These are phyloP conservation scores for Eucera pruinosa DNA, from an alignment of 2,888 invertebrate species.

Conservation along the genomic window DNA sequence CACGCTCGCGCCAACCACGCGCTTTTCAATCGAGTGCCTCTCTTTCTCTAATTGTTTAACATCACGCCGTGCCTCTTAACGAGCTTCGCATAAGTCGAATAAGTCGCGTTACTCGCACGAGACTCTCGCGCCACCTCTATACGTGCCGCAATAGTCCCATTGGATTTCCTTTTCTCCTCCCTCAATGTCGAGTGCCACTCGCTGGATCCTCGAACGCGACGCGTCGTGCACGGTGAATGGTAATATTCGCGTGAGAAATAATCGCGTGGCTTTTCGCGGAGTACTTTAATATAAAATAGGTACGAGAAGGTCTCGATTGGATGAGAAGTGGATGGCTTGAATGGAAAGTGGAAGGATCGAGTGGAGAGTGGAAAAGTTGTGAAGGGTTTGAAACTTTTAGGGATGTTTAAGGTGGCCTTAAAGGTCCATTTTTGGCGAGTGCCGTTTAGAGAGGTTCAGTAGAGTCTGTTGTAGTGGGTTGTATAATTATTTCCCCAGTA, in stretches of 20 bases:
- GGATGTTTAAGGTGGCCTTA: not conserved
- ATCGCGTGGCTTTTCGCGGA: not conserved
- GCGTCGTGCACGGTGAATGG: not conserved
- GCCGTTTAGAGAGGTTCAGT: not conserved
- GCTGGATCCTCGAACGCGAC: slow-evolving; percentile 4
- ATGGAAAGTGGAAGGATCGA: too few species aligned
- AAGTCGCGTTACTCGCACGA: slow-evolving; percentile 43
- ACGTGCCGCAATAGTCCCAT: not conserved
- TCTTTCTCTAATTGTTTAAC: slow-evolving; percentile 68
- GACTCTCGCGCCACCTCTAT: slow-evolving; percentile 12
- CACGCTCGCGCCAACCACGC: slow-evolving; percentile 72
- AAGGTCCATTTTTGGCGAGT: not conserved
- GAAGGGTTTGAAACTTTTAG: not conserved
- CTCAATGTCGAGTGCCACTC: slow-evolving; percentile 13
- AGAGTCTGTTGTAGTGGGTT: not conserved
- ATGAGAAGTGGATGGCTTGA: not conserved
- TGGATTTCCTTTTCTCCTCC: slow-evolving; percentile 5
- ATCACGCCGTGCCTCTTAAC: slow-evolving; percentile 51
- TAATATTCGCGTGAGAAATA: slow-evolving; percentile 23
- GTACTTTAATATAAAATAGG: not conserved
- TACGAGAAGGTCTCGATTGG: not conserved
- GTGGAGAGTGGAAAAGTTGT: not conserved
- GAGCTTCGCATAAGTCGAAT: slow-evolving; percentile 49
- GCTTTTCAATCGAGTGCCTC: slow-evolving; percentile 57
- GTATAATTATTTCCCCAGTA: slow-evolving; percentile 13